Conservation (phyloP, 2,113 vertebrate species). For the Alectura lathami region DNA sequence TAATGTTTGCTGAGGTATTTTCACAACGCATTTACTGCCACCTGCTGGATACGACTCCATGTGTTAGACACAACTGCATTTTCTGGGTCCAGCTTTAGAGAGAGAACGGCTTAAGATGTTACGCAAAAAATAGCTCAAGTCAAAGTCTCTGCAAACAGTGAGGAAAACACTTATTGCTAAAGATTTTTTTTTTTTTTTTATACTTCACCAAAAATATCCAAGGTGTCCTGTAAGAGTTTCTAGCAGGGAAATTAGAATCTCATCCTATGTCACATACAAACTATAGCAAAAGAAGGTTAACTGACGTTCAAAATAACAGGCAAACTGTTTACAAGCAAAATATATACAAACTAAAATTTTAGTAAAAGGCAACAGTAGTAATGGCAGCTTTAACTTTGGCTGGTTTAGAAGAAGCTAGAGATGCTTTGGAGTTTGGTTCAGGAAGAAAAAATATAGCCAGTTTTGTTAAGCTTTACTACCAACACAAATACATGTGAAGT, state of each 20-base stretch:
- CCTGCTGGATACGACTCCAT: slow-evolving; percentile 42
- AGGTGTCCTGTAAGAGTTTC: background rate
- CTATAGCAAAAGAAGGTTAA: background rate
- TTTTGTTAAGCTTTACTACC: background rate
- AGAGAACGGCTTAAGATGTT: background rate
- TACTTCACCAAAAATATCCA: background rate
- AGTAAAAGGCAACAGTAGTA: background rate
- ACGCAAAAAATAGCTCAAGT: background rate
- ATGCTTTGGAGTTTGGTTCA: background rate
- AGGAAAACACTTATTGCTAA: background rate
- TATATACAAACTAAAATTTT: background rate
- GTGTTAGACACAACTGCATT: background rate
- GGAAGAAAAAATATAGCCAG: background rate
- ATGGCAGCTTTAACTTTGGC: background rate
- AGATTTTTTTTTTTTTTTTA: background rate
- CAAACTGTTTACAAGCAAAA: background rate
- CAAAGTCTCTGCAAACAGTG: background rate
- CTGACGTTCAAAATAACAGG: background rate
- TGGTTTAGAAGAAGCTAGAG: background rate
- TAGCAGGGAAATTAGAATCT: background rate
- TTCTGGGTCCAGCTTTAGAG: background rate
- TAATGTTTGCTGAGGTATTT: background rate
- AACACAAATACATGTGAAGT: background rate
- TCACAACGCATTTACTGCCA: slow-evolving; percentile 55
- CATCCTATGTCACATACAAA: background rate